Evolutionary conservation across 2,888 invertebrate species (phyloP), one percentile per base, ranked within the genome.

Genomic region (Uloborus plumipes): DNA sequence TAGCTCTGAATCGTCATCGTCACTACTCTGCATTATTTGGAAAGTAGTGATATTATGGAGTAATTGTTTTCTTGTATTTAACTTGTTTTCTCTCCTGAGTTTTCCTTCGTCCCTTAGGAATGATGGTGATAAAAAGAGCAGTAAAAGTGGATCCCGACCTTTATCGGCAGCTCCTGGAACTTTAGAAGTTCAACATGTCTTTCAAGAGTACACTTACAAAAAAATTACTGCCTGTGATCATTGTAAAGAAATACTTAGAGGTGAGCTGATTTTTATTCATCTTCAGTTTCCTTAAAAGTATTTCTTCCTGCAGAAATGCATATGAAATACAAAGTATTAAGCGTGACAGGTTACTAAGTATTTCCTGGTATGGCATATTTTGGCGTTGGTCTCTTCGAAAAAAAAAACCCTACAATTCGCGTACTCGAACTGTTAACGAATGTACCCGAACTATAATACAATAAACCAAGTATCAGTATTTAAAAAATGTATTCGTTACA

Each of bases 151-250:
- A n/a, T 75, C 64, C 15, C 65, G 80, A 6, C 84, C 84, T 4
- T 65, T 80, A 0, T 78, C 84, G 2, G 76, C 76, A 50, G 77
- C 71, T 15, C 81, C 84, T 9, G 77, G 76, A 39, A 73, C 81
- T 67, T 86, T 88, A 31, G 94, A 94, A 87, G 91, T 92, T 20
- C 93, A 93, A 77, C 97, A 97, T 90, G 93, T 94, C 89, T 94
- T 96, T 91, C 95, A 95, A 90, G 96, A 97, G 90, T 95, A 97
- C 90, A 97, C 96, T 50, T 97, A 96, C 90, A 95, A 96, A 91
- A 97, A 96, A 91, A 96, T 97, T 87, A 96, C 96, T 64, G 96
- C 96, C 47, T 97, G 97, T 90, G 97, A 97, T 90, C 93, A 95
- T 86, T 97, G 97, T 90, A 95, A 95, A 84, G 95, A 96, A 91